phyloP scores from a whole-genome alignment of 2,888 invertebrate species.

The Gisinianus flammeolus region DNA sequence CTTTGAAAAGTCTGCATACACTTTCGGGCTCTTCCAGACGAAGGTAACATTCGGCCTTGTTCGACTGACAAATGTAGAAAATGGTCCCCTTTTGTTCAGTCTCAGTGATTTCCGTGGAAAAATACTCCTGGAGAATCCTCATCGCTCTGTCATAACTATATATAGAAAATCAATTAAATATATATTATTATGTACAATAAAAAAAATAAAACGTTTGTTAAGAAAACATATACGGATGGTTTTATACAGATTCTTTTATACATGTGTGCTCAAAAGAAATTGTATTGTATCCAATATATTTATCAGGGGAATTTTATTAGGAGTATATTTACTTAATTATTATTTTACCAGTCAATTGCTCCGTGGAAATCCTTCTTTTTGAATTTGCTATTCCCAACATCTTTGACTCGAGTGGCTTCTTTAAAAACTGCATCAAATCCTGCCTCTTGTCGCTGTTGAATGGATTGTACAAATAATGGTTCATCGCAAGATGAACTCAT shows the following conservation, averaged over 20 bases:
- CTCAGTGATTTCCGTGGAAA: not conserved
- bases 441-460: not conserved
- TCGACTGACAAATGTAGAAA: not conserved
- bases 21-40: not conserved
- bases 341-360: not conserved
- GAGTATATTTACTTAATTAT: not conserved
- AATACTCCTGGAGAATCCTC: not conserved
- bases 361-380: not conserved
- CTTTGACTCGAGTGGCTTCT: not conserved
- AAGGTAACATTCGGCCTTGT: not conserved
- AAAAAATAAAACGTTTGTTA: not conserved
- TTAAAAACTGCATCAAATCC: not conserved
- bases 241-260: too few relatives aligned
- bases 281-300: too few relatives aligned
- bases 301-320: not conserved
- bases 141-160: not conserved
- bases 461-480: not conserved
- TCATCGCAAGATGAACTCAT: not conserved
- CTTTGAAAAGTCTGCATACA: not conserved
- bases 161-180: not conserved
- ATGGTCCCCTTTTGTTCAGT: not conserved
- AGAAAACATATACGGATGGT: too few relatives aligned
- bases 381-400: not conserved
- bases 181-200: not conserved
- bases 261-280: too few relatives aligned